Conservation (phyloP, 2,888 invertebrate genomes). For the Drosophila prostipennis region DNA sequence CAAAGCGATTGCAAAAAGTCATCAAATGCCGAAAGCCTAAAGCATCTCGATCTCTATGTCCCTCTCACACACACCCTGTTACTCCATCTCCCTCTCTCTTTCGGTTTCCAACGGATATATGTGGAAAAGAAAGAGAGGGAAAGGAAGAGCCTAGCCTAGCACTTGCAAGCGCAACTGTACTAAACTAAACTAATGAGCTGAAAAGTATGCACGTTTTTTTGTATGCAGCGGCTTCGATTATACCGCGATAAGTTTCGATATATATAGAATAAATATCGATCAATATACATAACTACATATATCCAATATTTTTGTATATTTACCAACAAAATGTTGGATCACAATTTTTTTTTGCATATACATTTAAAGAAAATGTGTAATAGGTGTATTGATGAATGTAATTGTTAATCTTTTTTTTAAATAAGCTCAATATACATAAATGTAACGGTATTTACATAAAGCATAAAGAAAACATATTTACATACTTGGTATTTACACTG, state of each 20-base stretch:
- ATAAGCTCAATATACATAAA: slow-evolving; percentile 19
- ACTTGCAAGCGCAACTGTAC: slow-evolving; percentile 46
- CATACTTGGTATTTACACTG: slow-evolving; percentile 41
- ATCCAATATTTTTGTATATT: slow-evolving; percentile 33
- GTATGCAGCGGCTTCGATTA: slow-evolving; percentile 7
- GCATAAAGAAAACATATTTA: slow-evolving; percentile 32
- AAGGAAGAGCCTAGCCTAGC: neutral
- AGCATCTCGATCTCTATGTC: slow-evolving; percentile 10
- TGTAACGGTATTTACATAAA: slow-evolving; percentile 24
- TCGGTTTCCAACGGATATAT: neutral
- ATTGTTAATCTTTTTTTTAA: slow-evolving; percentile 11
- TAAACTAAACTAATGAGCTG: slow-evolving; percentile 26
- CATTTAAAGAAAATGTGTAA: slow-evolving; percentile 9
- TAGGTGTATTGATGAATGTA: slow-evolving; percentile 8
- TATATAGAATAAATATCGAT: neutral
- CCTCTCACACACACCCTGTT: slow-evolving; percentile 1
- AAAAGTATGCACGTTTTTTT: slow-evolving; percentile 42
- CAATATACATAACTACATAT: slow-evolving; percentile 3
- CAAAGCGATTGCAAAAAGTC: slow-evolving; percentile 25
- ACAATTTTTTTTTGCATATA: slow-evolving; percentile 18
- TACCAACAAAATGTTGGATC: slow-evolving; percentile 14
- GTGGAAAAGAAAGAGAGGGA: neutral
- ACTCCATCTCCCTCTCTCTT: neutral
- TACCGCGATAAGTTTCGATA: slow-evolving; percentile 25
- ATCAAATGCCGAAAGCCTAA: slow-evolving; percentile 56